Conservation (phyloP, 1,140 invertebrate genomes). For the Chlorops oryzae region DNA sequence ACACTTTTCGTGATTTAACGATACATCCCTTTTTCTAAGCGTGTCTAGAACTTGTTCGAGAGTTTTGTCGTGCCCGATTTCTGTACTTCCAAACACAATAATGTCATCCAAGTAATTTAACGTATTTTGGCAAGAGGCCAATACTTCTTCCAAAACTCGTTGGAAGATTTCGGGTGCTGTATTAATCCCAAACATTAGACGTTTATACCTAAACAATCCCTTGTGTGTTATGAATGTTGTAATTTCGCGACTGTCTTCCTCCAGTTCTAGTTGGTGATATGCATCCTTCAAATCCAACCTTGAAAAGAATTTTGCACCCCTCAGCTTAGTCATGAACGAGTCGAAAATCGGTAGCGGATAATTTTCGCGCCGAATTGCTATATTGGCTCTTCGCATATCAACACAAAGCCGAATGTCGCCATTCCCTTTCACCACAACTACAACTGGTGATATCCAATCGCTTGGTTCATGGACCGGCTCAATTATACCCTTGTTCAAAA, state of each 20-base stretch:
- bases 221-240: conserved; percentile 22
- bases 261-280: conserved; percentile 33
- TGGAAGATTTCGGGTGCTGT: conserved; percentile 24
- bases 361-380: not conserved
- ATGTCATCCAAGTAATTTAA: conserved; percentile 10
- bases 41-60: too few species aligned
- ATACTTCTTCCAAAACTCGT: conserved; percentile 13
- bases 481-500: too few species aligned
- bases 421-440: conserved; percentile 6
- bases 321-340: conserved; percentile 6
- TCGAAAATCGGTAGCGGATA: conserved; percentile 4
- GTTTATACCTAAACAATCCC: conserved; percentile 21
- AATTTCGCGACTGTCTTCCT: conserved; percentile 18
- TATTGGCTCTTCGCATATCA: not conserved
- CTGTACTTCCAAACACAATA: too few species aligned
- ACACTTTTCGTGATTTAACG: too few species aligned
- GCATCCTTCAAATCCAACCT: conserved; percentile 23
- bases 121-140: conserved; percentile 3
- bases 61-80: too few species aligned
- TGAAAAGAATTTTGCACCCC: conserved; percentile 21
- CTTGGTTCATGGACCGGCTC: too few species aligned
- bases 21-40: too few species aligned
- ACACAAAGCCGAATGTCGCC: conserved; percentile 2
- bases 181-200: conserved; percentile 21
- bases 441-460: conserved; percentile 26